Percentiles rank a stretch among this genome's conserved stretches.
phyloP scores from a whole-genome alignment of 2,888 invertebrate genomes.

The Entomobrya multifasciata region DNA sequence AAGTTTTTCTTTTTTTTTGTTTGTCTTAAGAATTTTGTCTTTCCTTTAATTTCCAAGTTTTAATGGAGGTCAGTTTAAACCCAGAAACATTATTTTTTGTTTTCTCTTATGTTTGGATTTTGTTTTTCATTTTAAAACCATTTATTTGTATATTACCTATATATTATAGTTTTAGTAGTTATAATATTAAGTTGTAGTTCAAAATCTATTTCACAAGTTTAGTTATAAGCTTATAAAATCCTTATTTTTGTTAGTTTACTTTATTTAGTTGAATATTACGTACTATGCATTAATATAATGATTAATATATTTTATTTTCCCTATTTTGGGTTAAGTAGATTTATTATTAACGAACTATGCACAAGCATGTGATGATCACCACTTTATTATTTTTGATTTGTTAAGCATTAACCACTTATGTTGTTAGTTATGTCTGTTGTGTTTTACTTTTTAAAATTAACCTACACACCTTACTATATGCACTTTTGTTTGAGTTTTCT shows the following conservation, averaged over 20 bases:
- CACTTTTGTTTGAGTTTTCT: slow-evolving; percentile 4
- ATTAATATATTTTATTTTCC: not conserved
- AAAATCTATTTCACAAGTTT: not conserved
- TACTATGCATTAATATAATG: not conserved
- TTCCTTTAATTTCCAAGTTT: not conserved
- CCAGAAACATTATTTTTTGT: not conserved
- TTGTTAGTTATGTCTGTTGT: slow-evolving; percentile 14
- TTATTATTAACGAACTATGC: slow-evolving; percentile 39
- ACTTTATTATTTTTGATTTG: not conserved
- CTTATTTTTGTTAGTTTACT: slow-evolving; percentile 26
- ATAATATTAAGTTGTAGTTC: not conserved
- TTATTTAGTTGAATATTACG: not conserved
- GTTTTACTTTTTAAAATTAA: slow-evolving; percentile 39
- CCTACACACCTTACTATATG: slow-evolving; percentile 7
- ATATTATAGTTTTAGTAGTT: not conserved
- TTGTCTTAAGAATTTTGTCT: not conserved
- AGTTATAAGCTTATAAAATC: not conserved
- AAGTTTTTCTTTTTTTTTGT: slow-evolving; percentile 28
- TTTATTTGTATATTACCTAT: slow-evolving; percentile 13
- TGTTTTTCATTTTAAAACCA: slow-evolving; percentile 11
- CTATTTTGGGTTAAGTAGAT: not conserved
- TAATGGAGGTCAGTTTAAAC: not conserved
- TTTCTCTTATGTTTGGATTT: not conserved
- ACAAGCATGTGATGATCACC: slow-evolving; percentile 38
- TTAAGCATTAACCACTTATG: not conserved